Percentiles rank a stretch among this genome's conserved stretches.
Evolutionary conservation across 2,113 vertebrate genomes (phyloP).

Genomic region (Pyxicephalus adspersus): DNA sequence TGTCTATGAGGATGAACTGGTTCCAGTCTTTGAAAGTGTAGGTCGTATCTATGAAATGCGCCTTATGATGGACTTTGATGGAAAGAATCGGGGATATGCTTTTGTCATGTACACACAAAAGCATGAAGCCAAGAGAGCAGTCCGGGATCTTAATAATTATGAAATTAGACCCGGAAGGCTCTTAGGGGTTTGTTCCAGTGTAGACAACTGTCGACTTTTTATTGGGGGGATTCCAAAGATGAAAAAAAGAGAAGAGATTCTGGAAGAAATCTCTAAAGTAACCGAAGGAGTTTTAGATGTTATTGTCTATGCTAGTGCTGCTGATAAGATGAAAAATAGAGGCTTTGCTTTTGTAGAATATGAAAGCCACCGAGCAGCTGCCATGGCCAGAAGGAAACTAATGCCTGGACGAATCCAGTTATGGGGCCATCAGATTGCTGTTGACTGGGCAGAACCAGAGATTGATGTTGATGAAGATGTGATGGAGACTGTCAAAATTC

Average conservation of each 20-base stretch:
- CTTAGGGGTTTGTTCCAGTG: conserved; percentile 94
- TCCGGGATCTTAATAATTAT: conserved; percentile 96
- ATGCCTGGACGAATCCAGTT: conserved; percentile 97
- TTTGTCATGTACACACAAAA: conserved; percentile 97
- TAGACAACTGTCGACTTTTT: conserved; percentile 98
- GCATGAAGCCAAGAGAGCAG: conserved; percentile 91
- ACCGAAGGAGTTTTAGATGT: conserved; percentile 96
- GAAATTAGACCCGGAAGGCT: conserved; percentile 93
- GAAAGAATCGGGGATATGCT: conserved; percentile 95
- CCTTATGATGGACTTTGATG: conserved; percentile 99
- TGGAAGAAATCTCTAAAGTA: conserved; percentile 97
- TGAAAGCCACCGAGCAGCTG: conserved; percentile 93
- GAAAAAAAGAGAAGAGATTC: conserved; percentile 98
- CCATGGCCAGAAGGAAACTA: conserved; percentile 96
- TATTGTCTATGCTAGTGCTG: conserved; percentile 95
- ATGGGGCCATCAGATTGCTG: conserved; percentile 98
- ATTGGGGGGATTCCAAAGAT: conserved; percentile 98
- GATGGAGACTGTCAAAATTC: conserved; percentile 98
- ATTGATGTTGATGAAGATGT: conserved; percentile 98
- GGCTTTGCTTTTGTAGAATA: conserved; percentile 98
- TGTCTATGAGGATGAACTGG: conserved; percentile 95
- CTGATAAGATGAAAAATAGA: conserved; percentile 99
- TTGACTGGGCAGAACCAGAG: conserved; percentile 98
- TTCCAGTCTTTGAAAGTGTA: conserved; percentile 90
- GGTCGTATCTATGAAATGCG: conserved; percentile 98